These are phyloP conservation scores for Ptilorrhoa leucosticta DNA, from an alignment of 2,113 vertebrate species.

Conservation along the genomic window DNA sequence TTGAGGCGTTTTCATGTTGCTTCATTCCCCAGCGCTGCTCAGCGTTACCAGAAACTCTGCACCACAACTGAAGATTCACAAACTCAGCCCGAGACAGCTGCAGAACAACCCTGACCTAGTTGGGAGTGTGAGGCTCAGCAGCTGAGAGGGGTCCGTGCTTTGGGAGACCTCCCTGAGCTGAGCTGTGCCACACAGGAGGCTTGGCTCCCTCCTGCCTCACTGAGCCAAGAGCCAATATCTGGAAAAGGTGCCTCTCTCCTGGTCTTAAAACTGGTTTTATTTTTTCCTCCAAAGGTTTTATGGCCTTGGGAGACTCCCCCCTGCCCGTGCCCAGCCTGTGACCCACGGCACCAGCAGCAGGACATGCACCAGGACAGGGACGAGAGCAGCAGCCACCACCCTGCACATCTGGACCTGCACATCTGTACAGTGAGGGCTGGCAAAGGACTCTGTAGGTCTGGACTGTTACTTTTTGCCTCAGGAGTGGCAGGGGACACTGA, in stretches of 20 bases:
- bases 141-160: not conserved
- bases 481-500: not conserved
- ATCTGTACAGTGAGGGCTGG: not conserved
- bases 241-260: not conserved
- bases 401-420: not conserved
- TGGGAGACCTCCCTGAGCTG: not conserved
- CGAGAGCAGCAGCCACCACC: not conserved
- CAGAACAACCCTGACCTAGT: not conserved
- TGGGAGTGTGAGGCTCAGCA: not conserved
- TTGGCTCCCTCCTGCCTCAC: not conserved
- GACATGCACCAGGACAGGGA: not conserved
- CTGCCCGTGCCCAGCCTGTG: not conserved
- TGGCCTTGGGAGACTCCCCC: not conserved
- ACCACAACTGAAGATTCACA: not conserved
- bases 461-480: not conserved
- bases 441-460: not conserved
- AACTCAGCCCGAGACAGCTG: not conserved
- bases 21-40: not conserved
- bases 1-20: conserved; percentile 28
- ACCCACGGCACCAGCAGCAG: not conserved
- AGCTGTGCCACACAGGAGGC: not conserved
- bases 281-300: not conserved
- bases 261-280: not conserved
- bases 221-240: not conserved
- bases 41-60: not conserved